Evolutionary conservation across 2,888 invertebrate species (phyloP), one percentile per base, ranked within the genome.

Genomic region (Trissolcus brochymenae): DNA sequence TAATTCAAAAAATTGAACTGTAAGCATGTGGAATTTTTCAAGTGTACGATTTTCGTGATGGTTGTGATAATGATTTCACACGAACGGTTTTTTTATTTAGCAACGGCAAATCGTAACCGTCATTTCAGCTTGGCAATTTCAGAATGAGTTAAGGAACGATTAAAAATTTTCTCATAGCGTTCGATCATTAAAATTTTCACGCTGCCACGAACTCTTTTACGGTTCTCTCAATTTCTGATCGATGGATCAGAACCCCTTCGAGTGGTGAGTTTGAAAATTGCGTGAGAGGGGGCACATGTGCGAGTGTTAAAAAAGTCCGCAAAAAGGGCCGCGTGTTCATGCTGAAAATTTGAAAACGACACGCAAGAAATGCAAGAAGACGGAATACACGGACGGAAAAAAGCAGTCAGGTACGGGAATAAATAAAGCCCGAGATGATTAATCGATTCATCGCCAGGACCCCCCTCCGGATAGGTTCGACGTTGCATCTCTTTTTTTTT

Each of bases 181-280:
- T 87, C 87, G 85, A 87, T 87, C 88, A 88, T 88, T 88, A 87
- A 82, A 82, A 87, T 86, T 87, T 88, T 86, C 86, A 87, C 86
- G 87, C 83, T 85, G 81, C 81, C 81, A 80, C 81, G 82, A 82
- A 88, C 87, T 87, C 87, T 87, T 88, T 86, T 83, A 85, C 81
- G 82, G 74, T 71, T 76, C 79, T 75, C 82, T 81, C 70, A 55
- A 79, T 70, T 78, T 64, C 84, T 87, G 88, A 88, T 88, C 85
- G 88, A 88, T 88, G 87, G 83, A 85, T 84, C 79, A 79, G 80
- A 82, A 84, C 85, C 87, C 86, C 85, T 86, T 85, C 82, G 68
- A 61, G 70, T 76, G 73, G 50, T 60, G 81, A 74, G 67, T 9
- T 29, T 55, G 40, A 76, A 50, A 66, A 74, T 46, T 74, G 59